These are phyloP conservation scores for Apus apus DNA, from an alignment of 2,113 vertebrate genomes.

Conservation along the genomic window DNA sequence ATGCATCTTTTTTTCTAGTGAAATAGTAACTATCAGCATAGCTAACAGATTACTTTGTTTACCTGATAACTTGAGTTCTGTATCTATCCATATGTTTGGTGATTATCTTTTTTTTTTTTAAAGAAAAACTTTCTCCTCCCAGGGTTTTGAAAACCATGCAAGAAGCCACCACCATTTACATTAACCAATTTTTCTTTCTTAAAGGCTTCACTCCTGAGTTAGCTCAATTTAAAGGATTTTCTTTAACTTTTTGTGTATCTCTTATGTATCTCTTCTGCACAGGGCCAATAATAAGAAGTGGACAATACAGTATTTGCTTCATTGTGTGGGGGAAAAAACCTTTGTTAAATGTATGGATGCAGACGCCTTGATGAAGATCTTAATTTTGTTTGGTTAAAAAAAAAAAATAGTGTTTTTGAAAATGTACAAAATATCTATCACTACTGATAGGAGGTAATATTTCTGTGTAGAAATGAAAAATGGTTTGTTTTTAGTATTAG, in stretches of 20 bases:
- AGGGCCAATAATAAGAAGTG: slow-evolving; percentile 99
- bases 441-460: slow-evolving; percentile 92
- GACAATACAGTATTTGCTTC: slow-evolving; percentile 99
- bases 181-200: slow-evolving; percentile 88
- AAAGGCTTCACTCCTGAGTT: slow-evolving; percentile 90
- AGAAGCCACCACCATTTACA: slow-evolving; percentile 81
- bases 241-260: slow-evolving; percentile 99
- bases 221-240: slow-evolving; percentile 87
- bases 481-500: slow-evolving; percentile 99
- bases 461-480: slow-evolving; percentile 96
- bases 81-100: slow-evolving; percentile 74
- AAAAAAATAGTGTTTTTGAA: slow-evolving; percentile 88
- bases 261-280: slow-evolving; percentile 99
- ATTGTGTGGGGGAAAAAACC: slow-evolving; percentile 99
- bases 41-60: slow-evolving; percentile 52
- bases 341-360: slow-evolving; percentile 99
- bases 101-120: slow-evolving; percentile 55
- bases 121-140: slow-evolving; percentile 77
- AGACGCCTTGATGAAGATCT: slow-evolving; percentile 99
- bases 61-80: slow-evolving; percentile 74
- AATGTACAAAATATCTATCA: slow-evolving; percentile 93
- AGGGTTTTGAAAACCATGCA: slow-evolving; percentile 90
- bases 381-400: slow-evolving; percentile 97
- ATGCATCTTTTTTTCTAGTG: slow-evolving; percentile 67
- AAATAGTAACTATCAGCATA: slow-evolving; percentile 60